Evolutionary conservation across 2,113 vertebrate genomes (phyloP).

Genomic region (Myotis davidii): DNA sequence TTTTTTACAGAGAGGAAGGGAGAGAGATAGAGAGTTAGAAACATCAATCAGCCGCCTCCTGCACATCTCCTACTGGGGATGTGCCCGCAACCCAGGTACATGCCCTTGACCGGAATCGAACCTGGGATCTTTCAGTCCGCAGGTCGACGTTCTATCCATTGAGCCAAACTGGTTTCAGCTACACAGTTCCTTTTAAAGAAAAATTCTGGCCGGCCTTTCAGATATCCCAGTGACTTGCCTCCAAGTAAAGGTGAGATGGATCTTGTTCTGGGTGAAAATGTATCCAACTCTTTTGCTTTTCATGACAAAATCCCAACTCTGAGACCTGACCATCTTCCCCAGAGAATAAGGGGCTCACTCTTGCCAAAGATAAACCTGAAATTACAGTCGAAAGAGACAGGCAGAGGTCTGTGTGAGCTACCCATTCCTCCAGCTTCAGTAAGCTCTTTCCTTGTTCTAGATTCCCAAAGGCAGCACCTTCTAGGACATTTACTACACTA

Average conservation of each 20-base stretch:
- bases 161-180: too few species aligned
- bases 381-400: not conserved
- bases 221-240: not conserved
- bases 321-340: not conserved
- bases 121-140: too few species aligned
- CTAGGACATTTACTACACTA: not conserved
- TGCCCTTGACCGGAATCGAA: too few species aligned
- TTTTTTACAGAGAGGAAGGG: too few species aligned
- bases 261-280: not conserved
- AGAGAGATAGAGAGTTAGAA: too few species aligned
- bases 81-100: too few species aligned
- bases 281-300: not conserved
- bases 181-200: not conserved
- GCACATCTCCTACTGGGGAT: too few species aligned
- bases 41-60: too few species aligned
- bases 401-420: fast-evolving
- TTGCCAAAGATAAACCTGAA: not conserved
- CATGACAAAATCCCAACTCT: not conserved
- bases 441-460: not conserved
- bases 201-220: not conserved
- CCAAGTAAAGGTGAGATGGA: not conserved
- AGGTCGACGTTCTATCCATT: too few species aligned
- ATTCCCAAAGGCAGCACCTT: not conserved
- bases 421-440: too few species aligned
- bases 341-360: not conserved